A percentile compares a stretch with the other conserved stretches of the same genome.
Conservation (phyloP, 1,140 invertebrate species). For the Bombus terrestris region DNA sequence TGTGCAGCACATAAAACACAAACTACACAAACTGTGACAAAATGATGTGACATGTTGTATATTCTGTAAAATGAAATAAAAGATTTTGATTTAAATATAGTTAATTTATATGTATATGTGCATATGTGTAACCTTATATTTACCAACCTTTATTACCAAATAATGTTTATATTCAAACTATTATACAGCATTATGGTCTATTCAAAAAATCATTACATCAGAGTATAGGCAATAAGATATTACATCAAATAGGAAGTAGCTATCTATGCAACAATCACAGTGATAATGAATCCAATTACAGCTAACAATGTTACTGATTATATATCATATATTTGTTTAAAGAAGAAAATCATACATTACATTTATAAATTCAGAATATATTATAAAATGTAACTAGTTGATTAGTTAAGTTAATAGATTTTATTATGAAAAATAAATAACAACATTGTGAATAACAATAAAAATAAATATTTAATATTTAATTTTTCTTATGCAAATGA, state of each 20-base stretch:
- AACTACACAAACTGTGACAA: slow-evolving; percentile 90
- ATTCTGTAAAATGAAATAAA: slow-evolving; percentile 53
- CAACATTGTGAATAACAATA: neutral
- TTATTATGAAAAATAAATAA: neutral
- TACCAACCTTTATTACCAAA: neutral
- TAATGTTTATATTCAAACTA: neutral
- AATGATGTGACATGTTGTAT: slow-evolving; percentile 82
- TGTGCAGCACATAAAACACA: slow-evolving; percentile 90
- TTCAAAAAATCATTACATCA: slow-evolving; percentile 15
- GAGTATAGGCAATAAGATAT: neutral
- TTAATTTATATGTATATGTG: neutral
- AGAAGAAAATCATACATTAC: neutral
- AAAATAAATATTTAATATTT: neutral
- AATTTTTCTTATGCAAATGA: neutral
- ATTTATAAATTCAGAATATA: slow-evolving; percentile 5
- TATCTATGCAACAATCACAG: slow-evolving; percentile 48
- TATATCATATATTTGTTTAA: neutral
- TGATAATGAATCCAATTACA: slow-evolving; percentile 38
- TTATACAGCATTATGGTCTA: neutral
- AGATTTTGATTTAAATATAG: neutral
- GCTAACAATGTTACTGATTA: neutral
- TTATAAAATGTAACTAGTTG: neutral
- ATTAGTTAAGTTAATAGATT: neutral
- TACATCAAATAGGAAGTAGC: slow-evolving; percentile 29
- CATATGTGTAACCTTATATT: neutral